Base-by-base conservation (phyloP, 1,140 invertebrate species). In the Yoshiicerus persimilis region DNA sequence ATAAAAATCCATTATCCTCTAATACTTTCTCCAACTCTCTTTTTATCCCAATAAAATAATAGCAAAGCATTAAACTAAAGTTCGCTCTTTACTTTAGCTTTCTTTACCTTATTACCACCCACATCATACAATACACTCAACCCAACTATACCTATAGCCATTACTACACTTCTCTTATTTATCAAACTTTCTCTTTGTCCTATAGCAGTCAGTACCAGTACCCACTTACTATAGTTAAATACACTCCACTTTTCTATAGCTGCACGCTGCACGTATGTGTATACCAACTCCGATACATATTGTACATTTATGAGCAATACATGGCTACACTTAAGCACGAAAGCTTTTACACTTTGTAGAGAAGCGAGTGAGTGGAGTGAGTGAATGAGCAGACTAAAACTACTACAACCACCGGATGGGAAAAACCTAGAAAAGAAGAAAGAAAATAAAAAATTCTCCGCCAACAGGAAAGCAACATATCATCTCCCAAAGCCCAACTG, bases 1-100 rank as follows among this genome's bases (percentile, higher is more conserved):
- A 88, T 91, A 85, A 87, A 77, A 80, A 85, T 80, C 75, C 34
- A 38, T 80, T 32, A 80, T n/a, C 13, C 25, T 56, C 47, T 4
- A 4, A 70, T 70, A 16, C 64, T 8, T 32, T n/a, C 75, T 80
- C 30, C 32, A 23, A 56, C 13, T n/a, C 11, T 32, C 4, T 34
- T 77, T 34, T 38, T 34, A 80, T 10, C 13, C 64, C 23, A 70
- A 70, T 70, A 30, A 70, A 70, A 70, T 25, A 16, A 70, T 30
- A 70, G 13, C 23, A n/a, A n/a, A n/a, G n/a, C n/a, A n/a, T n/a
- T n/a, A n/a, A n/a, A n/a, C n/a, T n/a, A n/a, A n/a, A n/a, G n/a
- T n/a, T n/a, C n/a, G n/a, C n/a, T n/a, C n/a, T n/a, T n/a, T n/a
- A n/a, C n/a, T n/a, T n/a, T n/a, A n/a, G n/a, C n/a, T n/a, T n/a